A percentile compares a stretch with the other conserved stretches of the same genome.
These are phyloP conservation scores for Esox lucius DNA, from an alignment of 2,797 vertebrate genomes.

Conservation along the genomic window DNA sequence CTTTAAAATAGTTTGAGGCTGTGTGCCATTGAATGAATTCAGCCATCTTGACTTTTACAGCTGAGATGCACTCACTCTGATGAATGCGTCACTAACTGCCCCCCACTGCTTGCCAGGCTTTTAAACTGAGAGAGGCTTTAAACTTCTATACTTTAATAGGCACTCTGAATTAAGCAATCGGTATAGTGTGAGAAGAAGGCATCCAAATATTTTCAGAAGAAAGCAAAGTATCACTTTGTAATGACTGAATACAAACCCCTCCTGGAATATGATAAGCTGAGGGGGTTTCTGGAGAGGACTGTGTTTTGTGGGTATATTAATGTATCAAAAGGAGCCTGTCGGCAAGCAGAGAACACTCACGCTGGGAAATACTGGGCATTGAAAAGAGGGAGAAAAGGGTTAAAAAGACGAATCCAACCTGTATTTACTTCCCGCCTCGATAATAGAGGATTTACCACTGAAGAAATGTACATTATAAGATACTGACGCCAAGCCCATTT, in stretches of 20 bases:
- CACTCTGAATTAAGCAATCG: constrained; percentile 67
- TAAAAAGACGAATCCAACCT: constrained; percentile 69
- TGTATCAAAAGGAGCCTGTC: constrained; percentile 69
- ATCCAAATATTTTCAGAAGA: constrained; percentile 77
- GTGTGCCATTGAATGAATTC: constrained; percentile 73
- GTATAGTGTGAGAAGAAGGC: constrained; percentile 53
- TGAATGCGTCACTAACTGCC: constrained; percentile 75
- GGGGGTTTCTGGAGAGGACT: constrained; percentile 59
- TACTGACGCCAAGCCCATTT: constrained; percentile 70
- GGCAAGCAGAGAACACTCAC: constrained; percentile 63
- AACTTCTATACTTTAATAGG: constrained; percentile 77
- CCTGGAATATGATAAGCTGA: constrained; percentile 59
- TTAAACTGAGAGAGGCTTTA: constrained; percentile 72
- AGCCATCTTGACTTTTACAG: constrained; percentile 72
- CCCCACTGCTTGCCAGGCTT: constrained; percentile 74
- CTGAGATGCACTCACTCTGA: constrained; percentile 75
- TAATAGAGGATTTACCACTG: constrained; percentile 61
- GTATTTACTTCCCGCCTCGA: constrained; percentile 71
- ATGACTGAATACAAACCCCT: constrained; percentile 71
- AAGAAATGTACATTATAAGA: constrained; percentile 72
- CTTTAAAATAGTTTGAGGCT: constrained; percentile 65
- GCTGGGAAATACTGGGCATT: constrained; percentile 64
- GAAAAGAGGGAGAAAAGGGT: constrained; percentile 60
- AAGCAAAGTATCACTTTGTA: constrained; percentile 57
- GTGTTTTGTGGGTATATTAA: constrained; percentile 62